Base-by-base conservation (phyloP, 2,888 invertebrate species). In the Poecilus cupreus region DNA sequence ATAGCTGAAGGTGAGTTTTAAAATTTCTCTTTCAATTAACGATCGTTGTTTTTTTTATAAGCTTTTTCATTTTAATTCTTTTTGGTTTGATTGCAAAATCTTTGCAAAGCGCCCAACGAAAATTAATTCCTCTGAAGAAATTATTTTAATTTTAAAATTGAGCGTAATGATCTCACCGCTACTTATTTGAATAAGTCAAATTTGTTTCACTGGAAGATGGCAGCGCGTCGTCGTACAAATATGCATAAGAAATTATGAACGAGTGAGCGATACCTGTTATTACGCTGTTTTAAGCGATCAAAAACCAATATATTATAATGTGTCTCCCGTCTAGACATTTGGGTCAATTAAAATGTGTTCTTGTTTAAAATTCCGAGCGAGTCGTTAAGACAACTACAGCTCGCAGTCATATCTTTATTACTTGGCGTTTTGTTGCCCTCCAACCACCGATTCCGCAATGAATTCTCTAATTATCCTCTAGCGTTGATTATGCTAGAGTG, bases 281-380 rank as follows among this genome's bases (percentile, higher is more conserved):
- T 85, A 85, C 84, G 83, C 82, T 83, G 83, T 84, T 84, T 85
- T 83, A 83, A 84, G 83, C 81, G 83, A 84, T 84, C 84, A 84
- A 85, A 85, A 85, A 84, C 83, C 84, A 84, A 85, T 85, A 85
- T 85, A 85, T 85, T 85, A 85, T 83, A 82, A 82, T 83, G 82
- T 77, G 85, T 84, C 84, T 85, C 46, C 37, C 57, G 81, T 81
- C 81, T 75, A 81, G 81, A 81, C 81, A 81, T 81, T 81, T 81
- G 64, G 64, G 80, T 80, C 80, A 80, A 80, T 80, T 80, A 80
- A 80, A 80, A 72, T 80, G 54, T 54, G 72, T 80, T 54, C 57
- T 54, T 54, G 54, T 74, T 80, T 80, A 54, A 80, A 80, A 80
- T 80, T 72, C 80, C 80, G 43, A 22, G 6, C 54, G 51, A 24